Conservation (phyloP, 1,140 invertebrate species). For the Antheraea pernyi region DNA sequence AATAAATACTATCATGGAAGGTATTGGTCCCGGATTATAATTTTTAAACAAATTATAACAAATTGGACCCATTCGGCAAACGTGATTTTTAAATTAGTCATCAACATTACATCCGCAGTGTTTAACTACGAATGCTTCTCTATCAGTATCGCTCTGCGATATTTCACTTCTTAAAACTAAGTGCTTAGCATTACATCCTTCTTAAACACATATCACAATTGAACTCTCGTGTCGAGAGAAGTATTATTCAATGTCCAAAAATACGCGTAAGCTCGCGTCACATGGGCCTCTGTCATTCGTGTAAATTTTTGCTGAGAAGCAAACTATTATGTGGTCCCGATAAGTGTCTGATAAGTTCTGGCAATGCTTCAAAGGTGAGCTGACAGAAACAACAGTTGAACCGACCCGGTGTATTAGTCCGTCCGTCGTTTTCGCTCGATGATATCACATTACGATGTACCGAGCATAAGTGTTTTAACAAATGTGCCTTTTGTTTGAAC, state of each 20-base stretch:
- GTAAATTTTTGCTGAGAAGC: slow-evolving; percentile 91
- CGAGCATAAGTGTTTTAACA: slow-evolving; percentile 91
- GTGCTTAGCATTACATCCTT: slow-evolving; percentile 61
- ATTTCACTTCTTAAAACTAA: slow-evolving; percentile 58
- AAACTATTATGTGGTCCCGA: slow-evolving; percentile 92
- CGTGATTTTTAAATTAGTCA: slow-evolving; percentile 64
- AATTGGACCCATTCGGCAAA: slow-evolving; percentile 77
- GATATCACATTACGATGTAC: slow-evolving; percentile 92
- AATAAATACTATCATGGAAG: slow-evolving; percentile 80
- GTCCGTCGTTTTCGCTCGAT: slow-evolving; percentile 84
- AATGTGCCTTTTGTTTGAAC: slow-evolving; percentile 93
- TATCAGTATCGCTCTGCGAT: slow-evolving; percentile 74
- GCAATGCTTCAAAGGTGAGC: slow-evolving; percentile 89
- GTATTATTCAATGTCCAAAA: slow-evolving; percentile 63
- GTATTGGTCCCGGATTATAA: slow-evolving; percentile 79
- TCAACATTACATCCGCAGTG: slow-evolving; percentile 56
- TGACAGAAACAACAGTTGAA: slow-evolving; percentile 93
- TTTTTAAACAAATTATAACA: slow-evolving; percentile 81
- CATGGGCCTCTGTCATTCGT: slow-evolving; percentile 81
- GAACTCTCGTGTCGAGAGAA: slow-evolving; percentile 64
- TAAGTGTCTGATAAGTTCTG: slow-evolving; percentile 90
- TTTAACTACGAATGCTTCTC: slow-evolving; percentile 53
- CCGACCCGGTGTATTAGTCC: slow-evolving; percentile 81
- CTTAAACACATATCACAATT: slow-evolving; percentile 78
- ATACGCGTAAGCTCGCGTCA: slow-evolving; percentile 52